phyloP scores from a whole-genome alignment of 2,113 vertebrate species.

The Solea senegalensis region DNA sequence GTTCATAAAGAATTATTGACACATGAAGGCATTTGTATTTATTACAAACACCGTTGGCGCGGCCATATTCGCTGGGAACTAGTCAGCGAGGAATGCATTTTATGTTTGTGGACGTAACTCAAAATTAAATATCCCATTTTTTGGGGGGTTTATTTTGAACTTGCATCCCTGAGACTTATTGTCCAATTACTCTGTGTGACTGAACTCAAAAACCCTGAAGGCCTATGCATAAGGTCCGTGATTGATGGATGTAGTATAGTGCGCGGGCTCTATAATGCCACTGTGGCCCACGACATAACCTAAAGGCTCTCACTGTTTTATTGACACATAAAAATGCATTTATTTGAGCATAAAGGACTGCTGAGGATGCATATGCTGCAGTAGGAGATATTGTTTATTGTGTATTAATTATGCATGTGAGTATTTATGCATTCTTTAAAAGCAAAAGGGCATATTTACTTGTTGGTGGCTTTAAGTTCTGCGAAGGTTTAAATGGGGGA shows the following conservation, averaged over 20 bases:
- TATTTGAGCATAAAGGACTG: background rate
- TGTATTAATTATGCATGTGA: slow-evolving; percentile 24
- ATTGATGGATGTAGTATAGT: too few species aligned
- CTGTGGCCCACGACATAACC: background rate
- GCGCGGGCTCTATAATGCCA: background rate
- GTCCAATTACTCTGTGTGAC: too few species aligned
- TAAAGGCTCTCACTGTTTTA: background rate
- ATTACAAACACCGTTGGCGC: too few species aligned
- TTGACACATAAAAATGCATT: background rate
- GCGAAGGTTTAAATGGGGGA: background rate
- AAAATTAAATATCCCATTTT: too few species aligned
- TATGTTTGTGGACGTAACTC: too few species aligned
- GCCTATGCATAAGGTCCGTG: too few species aligned
- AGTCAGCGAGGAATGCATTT: too few species aligned
- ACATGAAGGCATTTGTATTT: too few species aligned
- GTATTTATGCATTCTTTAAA: background rate
- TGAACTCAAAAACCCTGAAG: too few species aligned
- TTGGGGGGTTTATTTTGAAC: too few species aligned
- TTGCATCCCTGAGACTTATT: too few species aligned
- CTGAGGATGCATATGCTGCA: background rate
- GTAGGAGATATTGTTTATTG: background rate
- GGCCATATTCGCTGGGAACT: too few species aligned
- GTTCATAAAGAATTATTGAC: background rate
- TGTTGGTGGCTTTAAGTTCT: background rate
- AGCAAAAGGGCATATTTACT: background rate